These are phyloP conservation scores for Dorcus hopei DNA, from an alignment of 2,888 invertebrate genomes.

Conservation along the genomic window DNA sequence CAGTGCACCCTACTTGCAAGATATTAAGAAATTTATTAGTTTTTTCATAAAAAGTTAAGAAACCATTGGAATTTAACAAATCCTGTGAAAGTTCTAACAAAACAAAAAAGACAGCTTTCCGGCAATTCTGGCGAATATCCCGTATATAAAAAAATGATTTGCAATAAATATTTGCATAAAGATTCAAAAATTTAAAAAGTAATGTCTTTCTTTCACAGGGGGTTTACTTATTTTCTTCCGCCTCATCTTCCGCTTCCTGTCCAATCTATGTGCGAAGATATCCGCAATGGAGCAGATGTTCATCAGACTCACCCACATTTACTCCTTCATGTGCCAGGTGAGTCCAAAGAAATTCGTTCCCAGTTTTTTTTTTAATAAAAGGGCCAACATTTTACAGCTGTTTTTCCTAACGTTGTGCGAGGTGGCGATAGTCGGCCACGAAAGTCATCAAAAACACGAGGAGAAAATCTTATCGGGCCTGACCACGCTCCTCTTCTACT, in stretches of 20 bases:
- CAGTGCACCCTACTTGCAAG: no score
- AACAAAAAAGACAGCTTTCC: no score
- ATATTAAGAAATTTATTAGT: no score
- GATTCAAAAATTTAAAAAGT: no score
- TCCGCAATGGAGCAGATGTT: conserved; percentile 42
- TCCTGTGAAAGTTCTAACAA: no score
- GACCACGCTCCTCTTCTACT: conserved; percentile 45
- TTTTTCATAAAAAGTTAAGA: no score
- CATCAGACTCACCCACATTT: conserved; percentile 40
- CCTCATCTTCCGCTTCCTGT: background rate
- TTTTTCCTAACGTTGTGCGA: conserved; percentile 44
- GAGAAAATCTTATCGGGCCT: conserved; percentile 39
- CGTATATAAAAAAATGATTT: no score
- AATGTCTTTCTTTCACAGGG: no score
- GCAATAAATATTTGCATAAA: no score
- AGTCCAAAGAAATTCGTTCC: conserved; percentile 7
- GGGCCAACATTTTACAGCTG: conserved; percentile 30
- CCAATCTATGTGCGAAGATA: conserved; percentile 30
- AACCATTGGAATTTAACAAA: no score
- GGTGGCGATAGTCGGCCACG: conserved; percentile 25
- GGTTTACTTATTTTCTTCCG: no score
- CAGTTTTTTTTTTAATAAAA: background rate
- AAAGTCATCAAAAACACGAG: conserved; percentile 25
- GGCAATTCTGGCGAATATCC: no score
- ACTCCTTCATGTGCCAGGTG: conserved; percentile 45